A percentile compares a stretch with the other conserved stretches of the same genome.
phyloP scores from a whole-genome alignment of 2,113 vertebrate genomes.

The Amblyopsis rosae region DNA sequence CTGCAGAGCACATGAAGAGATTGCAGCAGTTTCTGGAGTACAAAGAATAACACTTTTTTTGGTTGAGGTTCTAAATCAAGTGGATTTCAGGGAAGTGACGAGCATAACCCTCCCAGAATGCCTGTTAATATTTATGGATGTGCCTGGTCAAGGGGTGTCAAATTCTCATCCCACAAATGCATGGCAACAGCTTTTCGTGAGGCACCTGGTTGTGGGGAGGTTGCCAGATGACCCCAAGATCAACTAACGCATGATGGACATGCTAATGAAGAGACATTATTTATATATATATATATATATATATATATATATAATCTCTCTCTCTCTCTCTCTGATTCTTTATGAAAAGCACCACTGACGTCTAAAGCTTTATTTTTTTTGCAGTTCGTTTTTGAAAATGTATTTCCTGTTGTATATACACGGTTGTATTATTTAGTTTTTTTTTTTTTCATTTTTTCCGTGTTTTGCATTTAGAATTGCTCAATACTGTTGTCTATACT shows the following conservation, averaged over 20 bases:
- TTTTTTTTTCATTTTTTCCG: too few species aligned
- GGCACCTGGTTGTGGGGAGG: background rate
- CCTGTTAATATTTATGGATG: constrained; percentile 49
- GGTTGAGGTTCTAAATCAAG: constrained; percentile 24
- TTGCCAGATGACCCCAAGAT: background rate
- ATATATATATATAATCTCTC: too few species aligned
- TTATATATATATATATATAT: too few species aligned
- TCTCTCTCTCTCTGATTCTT: background rate
- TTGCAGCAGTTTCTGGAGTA: constrained; percentile 95
- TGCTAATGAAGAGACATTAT: background rate
- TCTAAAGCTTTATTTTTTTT: constrained; percentile 24
- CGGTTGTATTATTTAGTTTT: too few species aligned
- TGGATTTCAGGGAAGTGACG: constrained; percentile 12
- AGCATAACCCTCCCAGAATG: background rate
- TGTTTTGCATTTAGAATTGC: too few species aligned
- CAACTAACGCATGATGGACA: constrained; percentile 1
- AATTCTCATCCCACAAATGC: constrained; percentile 25
- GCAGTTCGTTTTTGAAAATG: constrained; percentile 1
- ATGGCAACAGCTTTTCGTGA: background rate
- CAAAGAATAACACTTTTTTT: constrained; percentile 82
- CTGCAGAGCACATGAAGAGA: constrained; percentile 92
- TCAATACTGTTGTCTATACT: too few species aligned
- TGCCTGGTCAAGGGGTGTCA: constrained; percentile 16
- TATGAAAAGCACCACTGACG: background rate
- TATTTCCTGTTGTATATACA: background rate